A percentile compares a stretch with the other conserved stretches of the same genome.
Conservation (phyloP, 1,140 invertebrate genomes). For the Zaprionus davidi region DNA sequence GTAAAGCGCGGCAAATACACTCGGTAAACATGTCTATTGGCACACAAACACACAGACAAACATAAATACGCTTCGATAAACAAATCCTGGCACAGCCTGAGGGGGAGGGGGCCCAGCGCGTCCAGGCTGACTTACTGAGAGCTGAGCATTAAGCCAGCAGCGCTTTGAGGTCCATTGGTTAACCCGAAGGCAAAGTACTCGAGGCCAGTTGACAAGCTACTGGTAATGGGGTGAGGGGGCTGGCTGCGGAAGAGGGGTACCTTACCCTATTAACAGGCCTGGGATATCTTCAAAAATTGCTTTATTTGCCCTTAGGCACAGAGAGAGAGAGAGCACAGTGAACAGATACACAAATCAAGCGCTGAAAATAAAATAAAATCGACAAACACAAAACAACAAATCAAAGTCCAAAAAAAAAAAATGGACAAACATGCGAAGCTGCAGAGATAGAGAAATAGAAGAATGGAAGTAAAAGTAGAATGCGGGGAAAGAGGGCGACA, state of each 20-base stretch:
- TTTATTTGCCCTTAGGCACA: constrained; percentile 17
- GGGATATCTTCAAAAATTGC: constrained; percentile 1
- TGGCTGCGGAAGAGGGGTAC: neutral
- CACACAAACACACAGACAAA: constrained; percentile 39
- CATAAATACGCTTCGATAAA: constrained; percentile 67
- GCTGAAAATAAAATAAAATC: constrained; percentile 33
- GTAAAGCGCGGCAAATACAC: constrained; percentile 16
- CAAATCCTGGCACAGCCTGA: constrained; percentile 53
- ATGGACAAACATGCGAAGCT: constrained; percentile 22
- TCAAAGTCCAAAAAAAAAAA: constrained; percentile 39
- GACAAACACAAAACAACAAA: constrained; percentile 39
- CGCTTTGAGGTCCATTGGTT: constrained; percentile 22
- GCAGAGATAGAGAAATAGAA: constrained; percentile 7
- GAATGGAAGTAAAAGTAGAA: no score
- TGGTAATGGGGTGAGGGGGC: neutral
- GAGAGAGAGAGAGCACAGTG: constrained; percentile 22
- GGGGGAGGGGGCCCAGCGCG: neutral
- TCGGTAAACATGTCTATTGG: constrained; percentile 38
- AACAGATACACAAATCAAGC: constrained; percentile 69
- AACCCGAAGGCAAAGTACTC: constrained; percentile 35
- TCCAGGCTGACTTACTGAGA: constrained; percentile 11
- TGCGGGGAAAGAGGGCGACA: neutral
- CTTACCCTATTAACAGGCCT: constrained; percentile 1
- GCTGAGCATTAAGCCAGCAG: constrained; percentile 30
- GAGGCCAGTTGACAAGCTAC: constrained; percentile 9